Base-by-base conservation (phyloP, 1,140 invertebrate genomes). In the Aphis craccivora region DNA sequence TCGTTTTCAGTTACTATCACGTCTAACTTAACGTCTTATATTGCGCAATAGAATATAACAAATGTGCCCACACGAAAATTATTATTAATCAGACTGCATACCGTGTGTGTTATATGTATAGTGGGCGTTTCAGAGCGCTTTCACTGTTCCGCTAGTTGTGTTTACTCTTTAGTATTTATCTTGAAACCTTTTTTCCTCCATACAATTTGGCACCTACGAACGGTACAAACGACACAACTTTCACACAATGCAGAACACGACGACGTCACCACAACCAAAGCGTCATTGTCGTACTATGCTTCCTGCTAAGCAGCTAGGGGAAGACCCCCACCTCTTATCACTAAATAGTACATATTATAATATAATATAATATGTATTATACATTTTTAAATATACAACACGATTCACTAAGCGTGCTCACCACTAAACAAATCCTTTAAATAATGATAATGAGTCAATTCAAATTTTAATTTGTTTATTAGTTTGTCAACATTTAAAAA, bases 151-250 rank as follows among this genome's bases (percentile, higher is more conserved):
- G 22, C 14, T 67, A 23, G 37, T 30, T 67, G 23, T 90, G 23
- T 90, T 60, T 60, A 40, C 43, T 90, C 35, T 76, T 76, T n/a
- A n/a, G n/a, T n/a, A n/a, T n/a, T n/a, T 76, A n/a, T n/a, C 60
- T n/a, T 18, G 5, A 67, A n/a, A n/a, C 60, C 30, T 76, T 76
- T n/a, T n/a, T 11, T 11, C 30, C n/a, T 14, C 8, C 30, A n/a
- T 40, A 43, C 7, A 30, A 6, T 30, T 23, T 4, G 14, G 37
- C 60, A 76, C 60, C 60, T 76, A 76, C 55, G 11, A 60, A 60
- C 55, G 30, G 30, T 76, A n/a, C 25, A 30, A 60, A 60, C 55
- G 30, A 60, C 60, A n/a, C 60, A n/a, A 76, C 89, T 90, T 90
- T 90, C 89, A 40, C 89, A 40, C 22, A 60, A 30, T 60, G 55